phyloP scores from a whole-genome alignment of 1,140 invertebrate species.

The Physella acuta region DNA sequence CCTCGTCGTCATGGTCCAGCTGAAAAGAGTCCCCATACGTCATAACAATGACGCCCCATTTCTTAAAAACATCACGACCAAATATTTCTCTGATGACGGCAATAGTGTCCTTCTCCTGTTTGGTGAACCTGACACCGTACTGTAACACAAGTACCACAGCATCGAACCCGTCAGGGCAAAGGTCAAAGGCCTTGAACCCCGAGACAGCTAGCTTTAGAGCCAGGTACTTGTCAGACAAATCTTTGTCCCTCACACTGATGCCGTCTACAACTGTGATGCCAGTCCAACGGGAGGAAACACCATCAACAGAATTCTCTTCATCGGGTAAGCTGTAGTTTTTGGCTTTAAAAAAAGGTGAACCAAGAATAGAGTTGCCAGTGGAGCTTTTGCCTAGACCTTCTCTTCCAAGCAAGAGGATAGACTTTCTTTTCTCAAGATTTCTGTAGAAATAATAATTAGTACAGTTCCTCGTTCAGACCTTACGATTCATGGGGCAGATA shows the following conservation, averaged over 20 bases:
- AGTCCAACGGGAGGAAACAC: too few species aligned
- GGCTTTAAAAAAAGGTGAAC: neutral
- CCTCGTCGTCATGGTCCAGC: neutral
- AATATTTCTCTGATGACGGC: neutral
- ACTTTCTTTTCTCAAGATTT: too few species aligned
- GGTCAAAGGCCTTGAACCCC: neutral
- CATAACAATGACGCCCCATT: slow-evolving; percentile 5
- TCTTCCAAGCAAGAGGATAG: slow-evolving; percentile 8
- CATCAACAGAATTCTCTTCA: too few species aligned
- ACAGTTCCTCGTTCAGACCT: too few species aligned
- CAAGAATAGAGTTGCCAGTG: neutral
- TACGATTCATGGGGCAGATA: too few species aligned
- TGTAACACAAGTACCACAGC: slow-evolving; percentile 34
- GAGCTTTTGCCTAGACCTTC: slow-evolving; percentile 15
- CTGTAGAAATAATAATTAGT: too few species aligned
- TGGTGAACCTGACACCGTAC: slow-evolving; percentile 41
- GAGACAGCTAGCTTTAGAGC: neutral
- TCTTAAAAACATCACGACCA: neutral
- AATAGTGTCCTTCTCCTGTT: neutral
- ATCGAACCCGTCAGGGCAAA: neutral
- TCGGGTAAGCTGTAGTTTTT: too few species aligned
- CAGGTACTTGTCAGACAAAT: too few species aligned
- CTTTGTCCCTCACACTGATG: too few species aligned
- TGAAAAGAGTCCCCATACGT: slow-evolving; percentile 7
- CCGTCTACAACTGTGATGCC: too few species aligned